Evolutionary conservation across 2,113 vertebrate genomes (phyloP).

Genomic region (Hepsetus odoe): DNA sequence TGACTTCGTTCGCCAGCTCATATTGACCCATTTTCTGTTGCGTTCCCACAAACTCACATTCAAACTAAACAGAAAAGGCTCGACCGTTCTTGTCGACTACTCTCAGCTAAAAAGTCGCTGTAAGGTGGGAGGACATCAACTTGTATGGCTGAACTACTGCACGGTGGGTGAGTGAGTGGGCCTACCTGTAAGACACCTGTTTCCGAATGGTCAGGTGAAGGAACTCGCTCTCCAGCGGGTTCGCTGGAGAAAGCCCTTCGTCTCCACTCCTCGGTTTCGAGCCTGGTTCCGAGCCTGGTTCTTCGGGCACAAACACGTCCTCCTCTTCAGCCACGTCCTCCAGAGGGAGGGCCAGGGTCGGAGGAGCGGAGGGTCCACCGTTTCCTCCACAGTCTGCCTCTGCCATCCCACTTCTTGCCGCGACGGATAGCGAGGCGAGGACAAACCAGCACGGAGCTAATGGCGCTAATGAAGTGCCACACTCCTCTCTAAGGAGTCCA

Average conservation of each 20-base stretch:
- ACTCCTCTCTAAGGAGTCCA: not conserved
- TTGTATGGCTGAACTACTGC: not conserved
- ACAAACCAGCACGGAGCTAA: not conserved
- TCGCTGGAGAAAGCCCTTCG: slow-evolving; percentile 21
- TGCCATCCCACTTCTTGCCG: slow-evolving; percentile 44
- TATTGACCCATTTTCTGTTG: not conserved
- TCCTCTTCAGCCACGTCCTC: slow-evolving; percentile 56
- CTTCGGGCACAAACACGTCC: slow-evolving; percentile 54
- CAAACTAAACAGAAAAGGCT: not conserved
- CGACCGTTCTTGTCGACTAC: not conserved
- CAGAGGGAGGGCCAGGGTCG: slow-evolving; percentile 32
- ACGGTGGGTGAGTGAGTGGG: not conserved
- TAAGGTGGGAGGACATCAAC: not conserved
- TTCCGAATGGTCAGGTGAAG: slow-evolving; percentile 83
- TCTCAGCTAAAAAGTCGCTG: not conserved
- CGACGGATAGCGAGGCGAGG: not conserved
- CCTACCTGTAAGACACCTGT: slow-evolving; percentile 93
- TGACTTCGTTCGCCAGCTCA: not conserved
- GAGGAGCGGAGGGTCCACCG: not conserved
- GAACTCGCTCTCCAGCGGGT: slow-evolving; percentile 74
- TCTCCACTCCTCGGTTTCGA: slow-evolving; percentile 43
- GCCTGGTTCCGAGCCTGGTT: not conserved
- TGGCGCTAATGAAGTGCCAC: slow-evolving; percentile 1
- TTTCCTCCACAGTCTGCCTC: slow-evolving; percentile 21
- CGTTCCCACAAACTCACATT: not conserved